Base-by-base conservation (phyloP, 2,888 invertebrate genomes). In the Acleris cristana region DNA sequence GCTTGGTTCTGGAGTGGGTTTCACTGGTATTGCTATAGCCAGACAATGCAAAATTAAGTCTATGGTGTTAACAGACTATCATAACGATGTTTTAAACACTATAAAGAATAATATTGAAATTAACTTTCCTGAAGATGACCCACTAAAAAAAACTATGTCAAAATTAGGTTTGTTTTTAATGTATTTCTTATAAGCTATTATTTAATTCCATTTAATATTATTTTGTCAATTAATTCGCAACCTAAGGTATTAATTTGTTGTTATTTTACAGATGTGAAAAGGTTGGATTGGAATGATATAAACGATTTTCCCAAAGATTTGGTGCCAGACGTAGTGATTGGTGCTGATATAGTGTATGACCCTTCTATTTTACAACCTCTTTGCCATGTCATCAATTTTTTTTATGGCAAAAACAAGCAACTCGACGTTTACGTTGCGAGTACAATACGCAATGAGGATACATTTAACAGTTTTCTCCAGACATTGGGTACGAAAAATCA, bases 1-100 rank as follows among this genome's bases (percentile, higher is more conserved):
- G 88, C 87, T 97, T 5, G 97, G 97, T 14, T 95, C 96, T 14
- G 97, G 97, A 30, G 93, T 95, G 19, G 97, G 97, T 0, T 91
- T 97, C 62, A 94, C 95, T 48, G 96, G 97, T 19, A 89, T 97
- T 48, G 88, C 94, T 4, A 84, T 95, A 48, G 88, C 94, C 34
- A 93, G 94, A 64, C 79, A 86, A 57, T 95, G 95, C 77, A 70
- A 84, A 34, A 93, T 95, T 1, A 84, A 89, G 62, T 84, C 90
- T 57, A 89, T 96, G 55, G 87, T 93, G 62, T 92, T 97, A 59
- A 95, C 95, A 18, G 97, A 97, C 82, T 95, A 95, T 76, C 96
- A 96, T 78, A 77, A 84, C 0, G 89, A 93, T 58, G 97, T 97
- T 26, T 82, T 97, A 19, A 87, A 93, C 44, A 88, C 94, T 49